These are phyloP conservation scores for Acrobeloides nanus DNA, from an alignment of 2,888 invertebrate genomes.

Conservation along the genomic window DNA sequence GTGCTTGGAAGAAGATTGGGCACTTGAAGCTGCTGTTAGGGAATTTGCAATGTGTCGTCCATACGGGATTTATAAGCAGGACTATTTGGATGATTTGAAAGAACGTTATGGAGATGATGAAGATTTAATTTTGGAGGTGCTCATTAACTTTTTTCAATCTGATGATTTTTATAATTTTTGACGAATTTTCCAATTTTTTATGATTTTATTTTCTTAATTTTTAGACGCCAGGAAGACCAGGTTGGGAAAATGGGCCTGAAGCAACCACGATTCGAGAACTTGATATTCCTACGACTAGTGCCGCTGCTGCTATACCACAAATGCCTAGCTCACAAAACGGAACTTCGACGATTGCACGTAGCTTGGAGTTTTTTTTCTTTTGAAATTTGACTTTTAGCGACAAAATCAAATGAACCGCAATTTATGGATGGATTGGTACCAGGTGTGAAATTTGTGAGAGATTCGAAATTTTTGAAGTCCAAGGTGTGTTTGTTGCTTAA, in stretches of 20 bases:
- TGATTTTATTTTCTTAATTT: too few relatives aligned
- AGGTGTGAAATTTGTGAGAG: conserved; percentile 28
- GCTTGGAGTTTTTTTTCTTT: conserved; percentile 5
- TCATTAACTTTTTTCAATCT: conserved; percentile 4
- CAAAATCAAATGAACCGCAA: conserved; percentile 5
- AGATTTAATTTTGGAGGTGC: conserved; percentile 56
- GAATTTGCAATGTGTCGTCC: conserved; percentile 69
- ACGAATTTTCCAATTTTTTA: too few relatives aligned
- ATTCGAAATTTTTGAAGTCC: conserved; percentile 14
- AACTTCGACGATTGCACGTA: neutral
- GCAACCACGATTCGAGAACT: too few relatives aligned
- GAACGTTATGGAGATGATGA: conserved; percentile 71
- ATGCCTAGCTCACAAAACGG: conserved; percentile 7
- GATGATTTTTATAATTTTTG: too few relatives aligned
- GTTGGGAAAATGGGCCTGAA: conserved; percentile 31
- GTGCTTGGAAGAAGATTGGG: conserved; percentile 64
- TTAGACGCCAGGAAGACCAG: conserved; percentile 30
- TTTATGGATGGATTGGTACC: conserved; percentile 47
- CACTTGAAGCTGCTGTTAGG: conserved; percentile 70
- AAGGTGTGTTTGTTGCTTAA: conserved; percentile 2
- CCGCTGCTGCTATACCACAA: neutral
- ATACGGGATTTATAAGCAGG: conserved; percentile 93
- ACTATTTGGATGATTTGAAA: conserved; percentile 82
- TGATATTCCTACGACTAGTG: neutral
- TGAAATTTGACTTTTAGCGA: conserved; percentile 7